Percentiles rank a stretch among this genome's conserved stretches.
These are phyloP conservation scores for Clanis bilineata DNA, from an alignment of 2,888 invertebrate genomes.

Conservation along the genomic window DNA sequence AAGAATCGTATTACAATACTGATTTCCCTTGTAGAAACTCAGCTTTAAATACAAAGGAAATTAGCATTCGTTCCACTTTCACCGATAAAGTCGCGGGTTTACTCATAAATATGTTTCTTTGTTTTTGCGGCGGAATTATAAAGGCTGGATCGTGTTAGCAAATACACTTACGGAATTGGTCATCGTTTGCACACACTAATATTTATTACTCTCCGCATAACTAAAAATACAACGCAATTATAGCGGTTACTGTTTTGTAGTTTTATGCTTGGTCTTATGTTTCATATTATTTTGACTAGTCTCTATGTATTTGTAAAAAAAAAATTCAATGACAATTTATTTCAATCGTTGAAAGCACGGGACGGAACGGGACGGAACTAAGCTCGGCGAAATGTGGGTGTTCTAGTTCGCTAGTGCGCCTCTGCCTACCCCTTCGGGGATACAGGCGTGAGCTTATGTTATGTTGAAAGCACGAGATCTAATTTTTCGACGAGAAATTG, in stretches of 20 bases:
- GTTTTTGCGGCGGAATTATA: conserved; percentile 37
- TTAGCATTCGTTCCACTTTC: conserved; percentile 67
- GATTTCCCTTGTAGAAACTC: conserved; percentile 32
- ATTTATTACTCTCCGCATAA: background rate
- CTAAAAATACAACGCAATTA: background rate
- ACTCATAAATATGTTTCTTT: conserved; percentile 52
- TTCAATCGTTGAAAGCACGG: too few species aligned
- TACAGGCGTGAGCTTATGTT: too few species aligned
- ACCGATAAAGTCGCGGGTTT: conserved; percentile 33
- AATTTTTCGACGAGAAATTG: too few species aligned
- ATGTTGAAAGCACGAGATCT: too few species aligned
- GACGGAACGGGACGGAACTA: too few species aligned
- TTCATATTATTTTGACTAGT: too few species aligned
- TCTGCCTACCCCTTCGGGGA: too few species aligned
- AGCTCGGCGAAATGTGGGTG: too few species aligned
- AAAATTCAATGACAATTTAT: too few species aligned
- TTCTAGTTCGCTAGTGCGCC: too few species aligned
- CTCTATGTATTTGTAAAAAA: too few species aligned
- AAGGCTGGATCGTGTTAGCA: background rate
- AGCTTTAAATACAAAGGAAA: conserved; percentile 52
- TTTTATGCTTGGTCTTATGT: too few species aligned
- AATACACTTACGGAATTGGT: conserved; percentile 12
- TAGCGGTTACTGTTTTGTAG: background rate
- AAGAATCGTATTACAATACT: conserved; percentile 29
- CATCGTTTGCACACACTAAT: background rate